Conservation (phyloP, 2,888 invertebrate species). For the Busseola fusca region DNA sequence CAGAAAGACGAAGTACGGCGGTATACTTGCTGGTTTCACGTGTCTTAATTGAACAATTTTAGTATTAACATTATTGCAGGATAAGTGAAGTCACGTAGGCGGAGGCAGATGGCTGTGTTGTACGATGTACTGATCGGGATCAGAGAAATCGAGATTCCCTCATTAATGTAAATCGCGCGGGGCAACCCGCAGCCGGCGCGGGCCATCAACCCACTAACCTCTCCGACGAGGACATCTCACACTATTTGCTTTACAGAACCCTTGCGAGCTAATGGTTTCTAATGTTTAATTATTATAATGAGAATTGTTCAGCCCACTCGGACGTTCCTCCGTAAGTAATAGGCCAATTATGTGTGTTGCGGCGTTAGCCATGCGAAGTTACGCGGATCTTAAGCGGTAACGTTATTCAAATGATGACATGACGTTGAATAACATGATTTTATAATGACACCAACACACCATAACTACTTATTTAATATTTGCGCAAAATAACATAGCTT, state of each 20-base stretch:
- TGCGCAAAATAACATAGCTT: slow-evolving; percentile 20
- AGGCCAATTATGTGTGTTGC: slow-evolving; percentile 72
- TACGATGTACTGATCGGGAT: slow-evolving; percentile 75
- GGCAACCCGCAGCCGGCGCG: slow-evolving; percentile 69
- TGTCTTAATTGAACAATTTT: slow-evolving; percentile 75
- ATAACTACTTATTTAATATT: slow-evolving; percentile 23
- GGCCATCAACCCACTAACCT: slow-evolving; percentile 84
- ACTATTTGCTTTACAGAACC: slow-evolving; percentile 49
- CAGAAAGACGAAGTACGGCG: slow-evolving; percentile 65
- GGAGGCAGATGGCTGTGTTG: slow-evolving; percentile 72
- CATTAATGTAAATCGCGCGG: slow-evolving; percentile 82
- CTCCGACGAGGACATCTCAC: slow-evolving; percentile 70
- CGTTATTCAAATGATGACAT: slow-evolving; percentile 69
- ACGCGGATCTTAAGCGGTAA: slow-evolving; percentile 67
- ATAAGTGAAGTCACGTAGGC: slow-evolving; percentile 74
- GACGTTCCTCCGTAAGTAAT: slow-evolving; percentile 71
- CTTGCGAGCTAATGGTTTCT: slow-evolving; percentile 52
- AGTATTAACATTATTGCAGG: slow-evolving; percentile 68
- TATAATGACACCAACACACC: slow-evolving; percentile 58
- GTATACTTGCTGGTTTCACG: slow-evolving; percentile 66
- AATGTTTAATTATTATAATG: slow-evolving; percentile 68
- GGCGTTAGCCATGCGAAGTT: slow-evolving; percentile 71
- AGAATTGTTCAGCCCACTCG: slow-evolving; percentile 68
- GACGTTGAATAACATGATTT: slow-evolving; percentile 56
- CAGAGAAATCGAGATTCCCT: slow-evolving; percentile 83